Evolutionary conservation across 35 echinoderm and acorn worm species (phyloP), one percentile per base, ranked within the genome.

Genomic region (Heliocidaris erythrogramma): DNA sequence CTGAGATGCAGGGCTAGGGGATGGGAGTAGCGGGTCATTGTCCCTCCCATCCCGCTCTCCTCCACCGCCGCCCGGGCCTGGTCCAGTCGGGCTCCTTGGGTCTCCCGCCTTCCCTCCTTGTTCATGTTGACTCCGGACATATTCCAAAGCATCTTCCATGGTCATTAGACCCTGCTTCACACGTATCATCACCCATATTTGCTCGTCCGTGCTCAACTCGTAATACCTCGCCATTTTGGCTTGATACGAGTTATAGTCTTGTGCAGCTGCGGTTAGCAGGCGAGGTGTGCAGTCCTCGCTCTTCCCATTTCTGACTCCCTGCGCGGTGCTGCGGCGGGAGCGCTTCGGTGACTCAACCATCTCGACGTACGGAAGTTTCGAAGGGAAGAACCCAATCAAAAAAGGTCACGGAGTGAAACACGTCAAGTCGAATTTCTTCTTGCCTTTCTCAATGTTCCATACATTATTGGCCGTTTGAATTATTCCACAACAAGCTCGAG

Each of bases 141-240:
- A 98, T 87, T 98, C 97, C 95, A 98, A 92, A 24, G 97, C 97
- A 69, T 98, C 97, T 90, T 98, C 97, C 95, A 98, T 97, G 31
- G 96, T 94, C 97, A 98, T 98, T 0, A 96, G 90, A 88, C 97
- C 97, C 94, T 98, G 96, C 49, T 97, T 97, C 61, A 98, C 96
- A 49, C 94, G 95, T 31, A 98, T 92, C 95, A 98, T 97, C 56
- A 98, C 97, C 97, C 97, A 98, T 94, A 98, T 94, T 93, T 98
- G 97, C 94, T 98, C 97, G 92, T 98, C 97, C 2, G 96, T 98
- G 86, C 97, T 98, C 85, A 98, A 94, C 27, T 97, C 89, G 65
- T 97, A 97, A 31, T 96, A 94, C 27, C 90, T 85, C 94, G 96
- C 90, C 97, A 97, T 98, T 86, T 95, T 95, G 91, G 16, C 29